Conservation (phyloP, 2,888 invertebrate species). For the Leptopilina syphax region DNA sequence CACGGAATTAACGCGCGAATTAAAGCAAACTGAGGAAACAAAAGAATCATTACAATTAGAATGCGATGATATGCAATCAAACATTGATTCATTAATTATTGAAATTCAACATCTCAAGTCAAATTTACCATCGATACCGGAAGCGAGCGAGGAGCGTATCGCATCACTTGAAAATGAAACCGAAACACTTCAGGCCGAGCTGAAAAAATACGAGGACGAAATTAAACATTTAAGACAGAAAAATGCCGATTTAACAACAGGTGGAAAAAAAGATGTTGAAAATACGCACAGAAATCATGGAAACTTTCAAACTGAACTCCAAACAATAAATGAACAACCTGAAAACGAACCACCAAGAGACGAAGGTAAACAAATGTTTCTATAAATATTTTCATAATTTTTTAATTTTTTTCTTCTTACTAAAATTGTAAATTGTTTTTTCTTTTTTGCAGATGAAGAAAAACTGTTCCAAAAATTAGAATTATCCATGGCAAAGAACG, state of each 20-base stretch:
- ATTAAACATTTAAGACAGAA: constrained; percentile 61
- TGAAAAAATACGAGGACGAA: constrained; percentile 77
- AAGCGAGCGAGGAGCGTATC: constrained; percentile 71
- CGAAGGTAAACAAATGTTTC: neutral
- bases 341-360: constrained; percentile 64
- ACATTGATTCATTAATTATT: constrained; percentile 69
- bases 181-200: constrained; percentile 73
- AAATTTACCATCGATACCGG: constrained; percentile 72
- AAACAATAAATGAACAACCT: constrained; percentile 78
- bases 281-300: constrained; percentile 76
- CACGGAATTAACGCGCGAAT: constrained; percentile 69
- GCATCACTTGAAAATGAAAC: constrained; percentile 72
- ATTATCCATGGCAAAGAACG: constrained; percentile 66
- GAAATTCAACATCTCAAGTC: constrained; percentile 70
- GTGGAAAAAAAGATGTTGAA: constrained; percentile 54
- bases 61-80: constrained; percentile 72
- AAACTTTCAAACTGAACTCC: constrained; percentile 78
- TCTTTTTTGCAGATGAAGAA: constrained; percentile 35
- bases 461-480: constrained; percentile 60
- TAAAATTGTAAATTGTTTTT: neutral
- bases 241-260: constrained; percentile 62
- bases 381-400: neutral
- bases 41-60: constrained; percentile 69
- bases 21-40: constrained; percentile 66
- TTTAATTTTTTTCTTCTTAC: neutral